Evolutionary conservation across 2,888 invertebrate genomes (phyloP), one percentile per base, ranked within the genome.

Genomic region (Amphipyra berbera): DNA sequence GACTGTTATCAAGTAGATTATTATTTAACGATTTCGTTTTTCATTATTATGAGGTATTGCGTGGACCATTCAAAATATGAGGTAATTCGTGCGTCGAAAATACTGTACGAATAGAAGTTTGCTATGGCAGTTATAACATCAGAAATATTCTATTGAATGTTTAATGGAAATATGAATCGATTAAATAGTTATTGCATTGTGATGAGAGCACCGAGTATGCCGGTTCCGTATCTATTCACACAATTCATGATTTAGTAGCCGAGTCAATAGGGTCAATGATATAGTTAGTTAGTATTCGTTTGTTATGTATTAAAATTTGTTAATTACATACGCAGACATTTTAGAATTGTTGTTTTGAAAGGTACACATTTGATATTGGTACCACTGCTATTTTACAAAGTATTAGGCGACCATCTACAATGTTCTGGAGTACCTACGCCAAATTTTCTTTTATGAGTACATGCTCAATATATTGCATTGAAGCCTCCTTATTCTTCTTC

Each of bases 1-100:
- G 12, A 15, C 27, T 38, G 9, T 55, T 41, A 37, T 37, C n/a
- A 27, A 50, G 6, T 30, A 6, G 27, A 52, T 38, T 45, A 15
- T 61, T 54, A 58, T 41, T 48, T 40, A 15, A 15, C 15, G 6
- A 44, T 42, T 60, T 30, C 1, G 8, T 49, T 54, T 52, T 42
- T 42, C 10, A 37, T 10, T 27, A n/a, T 27, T 49, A n/a, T 40
- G 30, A 49, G 30, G 21, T 41, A 41, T 35, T 41, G 8, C 8
- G 13, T 30, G 30, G 6, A 6, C 30, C 30, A 30, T 30, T 30
- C 6, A 30, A 30, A 6, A 4, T 30, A 30, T 6, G 30, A 30
- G 30, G 30, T 30, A 6, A 30, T 4, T 30, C 2, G 6, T 30
- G 6, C 6, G 30, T 30, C 21, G 2, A 40, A 40, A 40, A 6